Percentiles rank a stretch among this genome's conserved stretches.
phyloP scores from a whole-genome alignment of 2,113 vertebrate species.

The Paramisgurnus dabryanus region DNA sequence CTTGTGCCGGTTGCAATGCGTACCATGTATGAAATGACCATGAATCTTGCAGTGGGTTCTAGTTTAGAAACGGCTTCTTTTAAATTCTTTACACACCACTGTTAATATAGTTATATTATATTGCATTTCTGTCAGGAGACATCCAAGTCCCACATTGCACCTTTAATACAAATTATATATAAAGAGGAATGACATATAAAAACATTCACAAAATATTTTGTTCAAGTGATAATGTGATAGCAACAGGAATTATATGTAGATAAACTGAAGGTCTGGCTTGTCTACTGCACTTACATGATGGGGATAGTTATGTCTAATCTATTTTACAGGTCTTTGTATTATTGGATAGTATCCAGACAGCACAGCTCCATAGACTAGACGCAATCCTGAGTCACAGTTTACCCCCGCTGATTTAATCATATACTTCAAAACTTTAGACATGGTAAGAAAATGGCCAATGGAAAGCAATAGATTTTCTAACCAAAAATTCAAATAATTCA shows the following conservation, averaged over 20 bases:
- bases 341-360: slow-evolving; percentile 1
- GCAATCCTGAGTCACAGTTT: background rate
- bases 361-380: background rate
- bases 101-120: no score
- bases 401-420: background rate
- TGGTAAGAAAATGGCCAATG: background rate
- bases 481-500: background rate
- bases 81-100: no score
- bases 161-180: background rate
- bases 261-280: slow-evolving; percentile 4
- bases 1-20: no score
- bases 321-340: background rate
- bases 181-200: background rate
- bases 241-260: background rate
- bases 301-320: slow-evolving; percentile 17
- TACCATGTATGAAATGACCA: no score
- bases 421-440: background rate
- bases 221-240: background rate
- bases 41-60: no score
- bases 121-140: no score
- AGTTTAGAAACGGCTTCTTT: no score
- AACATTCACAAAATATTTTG: background rate
- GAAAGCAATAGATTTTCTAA: background rate
- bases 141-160: no score
- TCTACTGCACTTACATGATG: background rate